Conservation (phyloP, 1,140 invertebrate species). For the Aphelenchoides fujianensis region DNA sequence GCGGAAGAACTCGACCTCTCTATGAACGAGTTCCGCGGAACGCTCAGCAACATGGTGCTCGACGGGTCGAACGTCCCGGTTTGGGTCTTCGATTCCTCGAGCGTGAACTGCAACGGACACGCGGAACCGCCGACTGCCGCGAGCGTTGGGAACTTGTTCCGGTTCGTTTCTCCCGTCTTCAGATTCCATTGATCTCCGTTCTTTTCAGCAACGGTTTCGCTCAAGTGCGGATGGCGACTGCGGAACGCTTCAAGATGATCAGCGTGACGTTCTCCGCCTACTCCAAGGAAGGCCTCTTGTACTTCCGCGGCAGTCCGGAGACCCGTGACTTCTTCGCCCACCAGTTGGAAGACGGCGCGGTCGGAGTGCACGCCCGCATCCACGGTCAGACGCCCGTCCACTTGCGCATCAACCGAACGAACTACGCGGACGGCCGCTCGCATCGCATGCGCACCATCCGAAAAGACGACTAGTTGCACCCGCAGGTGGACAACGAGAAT, state of each 20-base stretch:
- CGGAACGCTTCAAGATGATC: constrained; percentile 53
- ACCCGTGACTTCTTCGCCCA: constrained; percentile 55
- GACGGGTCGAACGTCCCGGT: constrained; percentile 52
- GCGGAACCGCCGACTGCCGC: constrained; percentile 33
- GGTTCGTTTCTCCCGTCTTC: too few relatives aligned
- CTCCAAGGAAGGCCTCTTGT: constrained; percentile 55
- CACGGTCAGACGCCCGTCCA: constrained; percentile 43
- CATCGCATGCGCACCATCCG: constrained; percentile 56
- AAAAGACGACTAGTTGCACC: constrained; percentile 49
- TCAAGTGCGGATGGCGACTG: constrained; percentile 45
- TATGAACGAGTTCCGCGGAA: constrained; percentile 54
- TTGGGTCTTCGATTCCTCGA: constrained; percentile 49
- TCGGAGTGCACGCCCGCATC: constrained; percentile 51
- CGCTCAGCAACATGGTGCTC: constrained; percentile 51
- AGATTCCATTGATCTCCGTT: too few relatives aligned
- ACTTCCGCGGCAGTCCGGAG: constrained; percentile 56
- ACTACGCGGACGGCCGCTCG: constrained; percentile 53
- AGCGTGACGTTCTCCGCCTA: constrained; percentile 57
- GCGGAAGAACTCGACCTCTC: constrained; percentile 45
- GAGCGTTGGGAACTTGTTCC: constrained; percentile 55
- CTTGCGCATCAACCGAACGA: constrained; percentile 35
- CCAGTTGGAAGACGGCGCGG: constrained; percentile 48
- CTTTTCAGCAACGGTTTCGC: constrained; percentile 57
- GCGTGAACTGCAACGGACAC: constrained; percentile 56
- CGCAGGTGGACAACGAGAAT: constrained; percentile 20